phyloP scores from a whole-genome alignment of 1,140 invertebrate genomes.

The Brachionus manjavacas region DNA sequence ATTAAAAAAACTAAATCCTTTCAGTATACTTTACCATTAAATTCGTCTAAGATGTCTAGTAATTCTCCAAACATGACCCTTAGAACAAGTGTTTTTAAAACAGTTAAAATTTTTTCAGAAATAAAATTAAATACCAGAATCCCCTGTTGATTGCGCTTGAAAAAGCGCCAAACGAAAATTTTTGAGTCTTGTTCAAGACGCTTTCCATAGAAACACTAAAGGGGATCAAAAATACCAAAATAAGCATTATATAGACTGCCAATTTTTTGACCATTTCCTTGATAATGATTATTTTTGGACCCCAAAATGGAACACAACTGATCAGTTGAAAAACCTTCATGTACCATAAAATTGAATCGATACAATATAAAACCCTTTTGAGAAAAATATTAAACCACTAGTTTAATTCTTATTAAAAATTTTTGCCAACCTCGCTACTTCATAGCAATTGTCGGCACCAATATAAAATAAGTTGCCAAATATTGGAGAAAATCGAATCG shows the following conservation, averaged over 20 bases:
- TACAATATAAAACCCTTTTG: constrained; percentile 22
- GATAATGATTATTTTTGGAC: constrained; percentile 32
- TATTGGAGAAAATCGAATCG: constrained; percentile 25
- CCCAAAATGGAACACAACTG: constrained; percentile 39
- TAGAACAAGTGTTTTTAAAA: neutral
- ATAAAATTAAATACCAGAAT: constrained; percentile 25
- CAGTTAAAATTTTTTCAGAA: neutral
- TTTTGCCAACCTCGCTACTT: neutral
- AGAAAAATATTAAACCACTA: neutral
- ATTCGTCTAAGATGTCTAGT: constrained; percentile 20
- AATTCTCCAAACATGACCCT: constrained; percentile 41
- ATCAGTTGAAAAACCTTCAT: constrained; percentile 29
- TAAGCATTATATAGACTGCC: constrained; percentile 30
- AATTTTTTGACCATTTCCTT: constrained; percentile 41
- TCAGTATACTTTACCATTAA: neutral
- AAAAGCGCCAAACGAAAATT: constrained; percentile 16
- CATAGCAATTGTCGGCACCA: constrained; percentile 6
- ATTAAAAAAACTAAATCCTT: neutral
- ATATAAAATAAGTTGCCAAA: constrained; percentile 27
- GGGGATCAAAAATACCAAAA: constrained; percentile 36
- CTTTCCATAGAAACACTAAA: constrained; percentile 21
- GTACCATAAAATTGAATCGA: constrained; percentile 39
- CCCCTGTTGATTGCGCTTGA: neutral
- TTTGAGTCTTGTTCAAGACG: constrained; percentile 33
- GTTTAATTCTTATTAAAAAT: neutral